Evolutionary conservation across 2,113 vertebrate species (phyloP), one percentile per base, ranked within the genome.

Genomic region (Entomyzon cyanotis): DNA sequence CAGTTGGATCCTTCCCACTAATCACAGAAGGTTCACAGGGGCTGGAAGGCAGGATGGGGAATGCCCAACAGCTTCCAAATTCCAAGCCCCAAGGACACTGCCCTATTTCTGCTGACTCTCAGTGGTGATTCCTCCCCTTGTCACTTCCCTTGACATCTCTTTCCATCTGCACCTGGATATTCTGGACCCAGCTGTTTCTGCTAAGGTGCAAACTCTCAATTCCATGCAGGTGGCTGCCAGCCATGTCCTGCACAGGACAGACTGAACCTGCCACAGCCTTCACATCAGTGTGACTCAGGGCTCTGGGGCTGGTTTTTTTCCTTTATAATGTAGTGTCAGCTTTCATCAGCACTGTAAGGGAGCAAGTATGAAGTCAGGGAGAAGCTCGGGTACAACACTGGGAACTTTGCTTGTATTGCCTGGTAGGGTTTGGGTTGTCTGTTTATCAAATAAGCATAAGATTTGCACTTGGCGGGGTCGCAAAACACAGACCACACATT

Each of bases 401-500:
- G 31, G 12, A 41, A 11, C n/a, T 74, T 52, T 52, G 56, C 41
- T 63, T 23, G 56, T 69, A 39, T 87, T 70, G 42, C 76, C 60
- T 39, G 42, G 20, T 56, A 47, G 35, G 28, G 28, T 77, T 65
- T 76, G 44, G 23, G 12, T 15, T 10, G 23, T n/a, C 27, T 73
- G 19, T 77, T 86, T 69, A 58, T 41, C 67, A 28, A 37, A 35
- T 15, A 58, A 87, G 14, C 33, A 33, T 2, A 4, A 50, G 62
- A 47, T 12, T 19, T 90, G 46, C n/a, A 39, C 0, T 5, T 49
- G 47, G 47, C 12, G 47, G 31, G 24, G 16, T 63, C 50, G 75
- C 23, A 42, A 70, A 46, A 24, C 16, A 14, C 1, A 1, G 28
- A 18, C 42, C 2, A 1, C 24, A 52, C 28, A 12, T 0, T 30